phyloP scores from a whole-genome alignment of 2,888 invertebrate genomes.

The Cerastoderma edule region DNA sequence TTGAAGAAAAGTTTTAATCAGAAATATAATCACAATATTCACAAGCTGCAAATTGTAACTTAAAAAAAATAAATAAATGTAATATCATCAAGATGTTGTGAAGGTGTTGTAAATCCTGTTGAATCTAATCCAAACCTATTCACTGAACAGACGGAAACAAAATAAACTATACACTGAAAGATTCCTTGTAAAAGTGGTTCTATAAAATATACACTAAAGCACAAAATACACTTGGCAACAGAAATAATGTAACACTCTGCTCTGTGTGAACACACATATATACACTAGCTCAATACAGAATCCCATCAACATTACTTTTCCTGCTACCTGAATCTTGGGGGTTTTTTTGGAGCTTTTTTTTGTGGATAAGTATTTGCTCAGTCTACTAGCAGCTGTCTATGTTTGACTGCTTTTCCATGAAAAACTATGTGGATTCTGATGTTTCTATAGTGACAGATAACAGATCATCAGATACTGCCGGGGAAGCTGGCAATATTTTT shows the following conservation, averaged over 20 bases:
- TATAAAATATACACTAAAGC: not conserved
- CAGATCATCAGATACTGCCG: too few relatives aligned
- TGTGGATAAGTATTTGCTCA: not conserved
- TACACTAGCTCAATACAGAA: not conserved
- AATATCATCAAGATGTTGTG: too few relatives aligned
- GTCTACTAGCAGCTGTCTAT: not conserved
- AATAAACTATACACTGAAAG: too few relatives aligned
- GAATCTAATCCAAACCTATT: not conserved
- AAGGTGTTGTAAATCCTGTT: too few relatives aligned
- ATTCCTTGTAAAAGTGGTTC: not conserved
- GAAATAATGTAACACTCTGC: slow-evolving; percentile 7
- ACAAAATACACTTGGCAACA: slow-evolving; percentile 13
- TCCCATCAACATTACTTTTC: not conserved
- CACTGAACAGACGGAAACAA: not conserved
- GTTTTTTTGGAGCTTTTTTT: not conserved
- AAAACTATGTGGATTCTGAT: slow-evolving; percentile 12
- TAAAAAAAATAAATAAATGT: too few relatives aligned
- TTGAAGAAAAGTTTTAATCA: not conserved
- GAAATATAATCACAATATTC: not conserved
- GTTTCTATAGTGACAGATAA: slow-evolving; percentile 2
- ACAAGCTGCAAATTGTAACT: not conserved
- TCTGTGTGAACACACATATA: not conserved
- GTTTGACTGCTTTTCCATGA: not conserved
- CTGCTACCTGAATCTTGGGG: not conserved
- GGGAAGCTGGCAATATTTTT: too few relatives aligned